Conservation (phyloP, 2,113 vertebrate genomes). For the Dinomys branickii region DNA sequence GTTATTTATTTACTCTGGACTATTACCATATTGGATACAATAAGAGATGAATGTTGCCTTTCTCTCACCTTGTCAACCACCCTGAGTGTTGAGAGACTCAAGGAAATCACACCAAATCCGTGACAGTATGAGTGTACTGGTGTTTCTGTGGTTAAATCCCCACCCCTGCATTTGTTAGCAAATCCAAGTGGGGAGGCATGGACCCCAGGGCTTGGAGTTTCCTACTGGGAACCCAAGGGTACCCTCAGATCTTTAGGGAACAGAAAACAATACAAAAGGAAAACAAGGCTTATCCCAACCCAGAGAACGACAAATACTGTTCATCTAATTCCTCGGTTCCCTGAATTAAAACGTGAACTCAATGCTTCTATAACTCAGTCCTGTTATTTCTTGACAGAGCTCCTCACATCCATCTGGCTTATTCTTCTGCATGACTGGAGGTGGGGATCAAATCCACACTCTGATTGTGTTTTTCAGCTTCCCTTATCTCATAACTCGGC, state of each 20-base stretch:
- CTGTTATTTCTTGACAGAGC: neutral
- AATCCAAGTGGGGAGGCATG: neutral
- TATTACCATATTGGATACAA: too few relatives aligned
- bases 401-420: neutral
- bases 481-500: neutral
- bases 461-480: neutral
- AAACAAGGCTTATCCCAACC: neutral
- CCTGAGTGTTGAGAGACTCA: neutral
- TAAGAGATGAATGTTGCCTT: neutral
- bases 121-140: fast-evolving
- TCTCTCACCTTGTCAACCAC: neutral
- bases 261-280: neutral
- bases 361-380: neutral
- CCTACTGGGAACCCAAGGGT: neutral
- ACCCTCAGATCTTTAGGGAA: neutral
- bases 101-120: neutral
- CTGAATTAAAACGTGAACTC: neutral
- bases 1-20: neutral
- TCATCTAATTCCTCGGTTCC: neutral
- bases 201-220: neutral
- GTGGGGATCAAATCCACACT: neutral
- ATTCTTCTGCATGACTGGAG: neutral
- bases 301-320: neutral
- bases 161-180: neutral
- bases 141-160: neutral